Conservation (phyloP, 2,113 vertebrate genomes). For the Oreochromis tanganicae region DNA sequence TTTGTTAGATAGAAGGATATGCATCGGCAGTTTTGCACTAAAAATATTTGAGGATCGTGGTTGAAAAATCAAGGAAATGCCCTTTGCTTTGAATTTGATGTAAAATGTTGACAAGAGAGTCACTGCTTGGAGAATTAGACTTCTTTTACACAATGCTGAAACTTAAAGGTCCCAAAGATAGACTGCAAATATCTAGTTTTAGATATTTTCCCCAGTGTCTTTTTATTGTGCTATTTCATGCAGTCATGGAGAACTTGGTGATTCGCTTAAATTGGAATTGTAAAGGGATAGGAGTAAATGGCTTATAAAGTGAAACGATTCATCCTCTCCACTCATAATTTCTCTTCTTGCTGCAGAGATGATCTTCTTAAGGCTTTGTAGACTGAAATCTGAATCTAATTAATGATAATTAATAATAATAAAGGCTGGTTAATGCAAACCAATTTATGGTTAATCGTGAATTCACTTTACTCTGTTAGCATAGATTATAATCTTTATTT, state of each 20-base stretch:
- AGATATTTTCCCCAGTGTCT: background rate
- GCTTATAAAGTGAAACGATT: background rate
- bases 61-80: background rate
- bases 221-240: background rate
- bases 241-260: background rate
- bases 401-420: background rate
- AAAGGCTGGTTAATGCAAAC: background rate
- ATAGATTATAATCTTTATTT: background rate
- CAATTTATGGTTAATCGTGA: background rate
- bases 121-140: background rate
- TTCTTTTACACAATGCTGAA: background rate
- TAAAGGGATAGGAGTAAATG: background rate
- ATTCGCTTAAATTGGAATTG: background rate
- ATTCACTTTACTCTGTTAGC: background rate
- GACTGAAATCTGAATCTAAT: background rate
- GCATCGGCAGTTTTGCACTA: background rate
- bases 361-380: background rate
- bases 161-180: background rate
- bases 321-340: background rate
- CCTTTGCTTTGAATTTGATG: background rate
- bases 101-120: background rate
- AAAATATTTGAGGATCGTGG: background rate
- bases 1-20: background rate
- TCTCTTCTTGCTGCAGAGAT: background rate
- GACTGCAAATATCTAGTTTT: background rate